Conservation (phyloP, 2,113 vertebrate species). For the Anolis carolinensis region DNA sequence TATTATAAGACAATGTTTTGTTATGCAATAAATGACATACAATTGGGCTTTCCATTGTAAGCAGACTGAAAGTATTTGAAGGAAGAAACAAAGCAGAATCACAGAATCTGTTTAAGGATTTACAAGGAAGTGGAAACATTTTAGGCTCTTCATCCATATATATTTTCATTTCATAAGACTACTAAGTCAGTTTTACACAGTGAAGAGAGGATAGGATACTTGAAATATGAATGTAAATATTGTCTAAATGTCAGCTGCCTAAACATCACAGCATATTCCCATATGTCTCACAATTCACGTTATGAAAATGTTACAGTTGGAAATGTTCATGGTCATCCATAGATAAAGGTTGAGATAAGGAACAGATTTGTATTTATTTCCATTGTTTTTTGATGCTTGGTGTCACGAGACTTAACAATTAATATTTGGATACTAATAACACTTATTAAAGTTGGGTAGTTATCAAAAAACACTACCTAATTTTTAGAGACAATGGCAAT, state of each 20-base stretch:
- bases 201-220: background rate
- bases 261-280: background rate
- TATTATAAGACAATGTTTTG: background rate
- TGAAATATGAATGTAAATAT: background rate
- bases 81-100: background rate
- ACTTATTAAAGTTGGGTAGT: background rate
- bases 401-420: background rate
- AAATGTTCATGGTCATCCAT: background rate
- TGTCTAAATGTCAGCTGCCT: background rate
- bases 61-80: slow-evolving; percentile 2
- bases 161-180: background rate
- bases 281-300: background rate
- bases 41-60: background rate
- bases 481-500: too few relatives aligned
- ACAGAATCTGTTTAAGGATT: slow-evolving; percentile 9
- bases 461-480: too few relatives aligned
- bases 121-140: background rate
- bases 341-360: background rate
- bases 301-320: background rate
- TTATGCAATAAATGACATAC: slow-evolving; percentile 20
- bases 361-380: background rate
- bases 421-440: background rate
- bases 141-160: slow-evolving; percentile 9
- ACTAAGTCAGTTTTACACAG: background rate
- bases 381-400: background rate